phyloP scores from a whole-genome alignment of 1,140 invertebrate genomes.

The Conus ventricosus region DNA sequence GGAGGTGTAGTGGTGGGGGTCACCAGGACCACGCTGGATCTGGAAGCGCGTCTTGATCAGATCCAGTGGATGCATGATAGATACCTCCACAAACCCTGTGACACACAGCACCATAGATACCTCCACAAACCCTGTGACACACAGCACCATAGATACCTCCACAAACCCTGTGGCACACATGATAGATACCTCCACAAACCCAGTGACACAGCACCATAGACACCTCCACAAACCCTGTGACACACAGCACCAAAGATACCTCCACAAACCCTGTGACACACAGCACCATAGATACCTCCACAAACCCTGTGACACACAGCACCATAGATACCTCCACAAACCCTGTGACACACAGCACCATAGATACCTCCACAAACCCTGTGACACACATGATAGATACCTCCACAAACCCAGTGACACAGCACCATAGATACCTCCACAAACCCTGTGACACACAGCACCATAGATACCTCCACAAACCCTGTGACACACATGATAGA shows the following conservation, averaged over 20 bases:
- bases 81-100: constrained; percentile 90
- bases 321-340: too few relatives aligned
- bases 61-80: constrained; percentile 96
- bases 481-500: too few relatives aligned
- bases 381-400: too few relatives aligned
- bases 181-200: too few relatives aligned
- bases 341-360: too few relatives aligned
- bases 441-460: too few relatives aligned
- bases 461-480: too few relatives aligned
- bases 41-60: constrained; percentile 93
- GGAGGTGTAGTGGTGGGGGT: constrained; percentile 84
- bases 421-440: too few relatives aligned
- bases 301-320: too few relatives aligned
- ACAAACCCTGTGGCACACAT: constrained; percentile 80
- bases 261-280: constrained; percentile 82
- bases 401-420: too few relatives aligned
- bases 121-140: too few relatives aligned
- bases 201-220: constrained; percentile 86
- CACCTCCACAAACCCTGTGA: constrained; percentile 87
- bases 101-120: not conserved
- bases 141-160: constrained; percentile 95
- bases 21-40: constrained; percentile 81
- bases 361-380: too few relatives aligned
- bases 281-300: not conserved
- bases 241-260: not conserved